phyloP scores from a whole-genome alignment of 92 coral and sea anemone species.

The Epizoanthus stellaris region DNA sequence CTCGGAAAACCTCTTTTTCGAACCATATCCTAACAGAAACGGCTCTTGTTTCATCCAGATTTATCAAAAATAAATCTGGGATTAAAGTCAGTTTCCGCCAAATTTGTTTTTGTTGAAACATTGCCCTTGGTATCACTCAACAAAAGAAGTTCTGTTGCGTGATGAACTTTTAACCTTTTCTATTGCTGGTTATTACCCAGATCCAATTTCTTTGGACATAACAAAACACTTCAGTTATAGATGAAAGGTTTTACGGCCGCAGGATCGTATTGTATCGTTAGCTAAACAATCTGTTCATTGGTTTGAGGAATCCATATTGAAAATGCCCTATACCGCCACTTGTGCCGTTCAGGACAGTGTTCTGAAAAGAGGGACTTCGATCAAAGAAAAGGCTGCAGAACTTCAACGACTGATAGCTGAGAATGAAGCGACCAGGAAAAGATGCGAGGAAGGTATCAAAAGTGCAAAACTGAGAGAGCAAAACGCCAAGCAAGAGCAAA shows the following conservation, averaged over 20 bases:
- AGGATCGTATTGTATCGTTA: constrained; percentile 24
- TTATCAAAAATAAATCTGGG: not conserved
- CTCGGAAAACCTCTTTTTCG: not conserved
- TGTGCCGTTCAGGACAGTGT: constrained; percentile 31
- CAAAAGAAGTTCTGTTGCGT: constrained; percentile 7
- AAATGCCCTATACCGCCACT: constrained; percentile 39
- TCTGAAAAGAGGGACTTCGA: constrained; percentile 25
- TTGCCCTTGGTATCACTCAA: constrained; percentile 35
- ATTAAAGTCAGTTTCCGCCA: not conserved
- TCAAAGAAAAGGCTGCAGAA: constrained; percentile 23
- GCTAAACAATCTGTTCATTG: constrained; percentile 31
- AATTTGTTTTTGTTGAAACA: constrained; percentile 27
- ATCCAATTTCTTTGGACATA: constrained; percentile 42
- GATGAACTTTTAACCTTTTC: constrained; percentile 32
- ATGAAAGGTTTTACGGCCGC: constrained; percentile 31
- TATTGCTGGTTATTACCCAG: constrained; percentile 12
- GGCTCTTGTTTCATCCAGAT: not conserved
- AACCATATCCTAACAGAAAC: not conserved
- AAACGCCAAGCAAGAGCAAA: constrained; percentile 33
- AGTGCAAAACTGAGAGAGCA: constrained; percentile 4
- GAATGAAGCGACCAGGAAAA: constrained; percentile 27
- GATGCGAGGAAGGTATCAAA: constrained; percentile 26
- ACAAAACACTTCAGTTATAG: constrained; percentile 39
- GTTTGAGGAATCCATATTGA: constrained; percentile 4
- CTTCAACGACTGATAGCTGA: not conserved